These are phyloP conservation scores for Porites evermanni DNA, from an alignment of 92 coral and sea anemone species.

Conservation along the genomic window DNA sequence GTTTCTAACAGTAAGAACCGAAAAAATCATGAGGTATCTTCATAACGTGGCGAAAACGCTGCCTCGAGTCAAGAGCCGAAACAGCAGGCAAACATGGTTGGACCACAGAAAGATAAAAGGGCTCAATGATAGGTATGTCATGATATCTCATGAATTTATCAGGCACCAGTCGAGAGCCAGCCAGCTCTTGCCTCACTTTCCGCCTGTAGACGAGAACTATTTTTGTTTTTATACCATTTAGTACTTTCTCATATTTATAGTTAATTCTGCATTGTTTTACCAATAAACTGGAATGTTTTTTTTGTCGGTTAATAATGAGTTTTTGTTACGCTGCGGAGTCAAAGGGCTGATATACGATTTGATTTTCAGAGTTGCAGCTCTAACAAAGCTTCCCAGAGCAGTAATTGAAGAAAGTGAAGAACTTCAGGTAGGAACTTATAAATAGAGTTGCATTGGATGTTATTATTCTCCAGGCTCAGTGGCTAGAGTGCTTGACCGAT, in stretches of 20 bases:
- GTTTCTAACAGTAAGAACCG: slow-evolving; percentile 76
- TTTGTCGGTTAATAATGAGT: no score
- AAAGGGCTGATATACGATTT: background rate
- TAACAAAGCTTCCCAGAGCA: slow-evolving; percentile 81
- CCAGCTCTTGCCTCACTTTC: no score
- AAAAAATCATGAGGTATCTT: slow-evolving; percentile 73
- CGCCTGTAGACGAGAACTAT: no score
- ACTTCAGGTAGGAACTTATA: slow-evolving; percentile 64
- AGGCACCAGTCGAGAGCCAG: no score
- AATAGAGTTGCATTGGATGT: background rate
- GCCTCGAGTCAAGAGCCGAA: slow-evolving; percentile 79
- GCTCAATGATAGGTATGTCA: slow-evolving; percentile 71
- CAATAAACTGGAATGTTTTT: no score
- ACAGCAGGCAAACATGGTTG: slow-evolving; percentile 87
- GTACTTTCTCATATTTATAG: no score
- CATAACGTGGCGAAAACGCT: slow-evolving; percentile 73
- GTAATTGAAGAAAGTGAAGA: slow-evolving; percentile 82
- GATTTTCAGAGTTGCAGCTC: slow-evolving; percentile 75
- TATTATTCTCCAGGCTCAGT: no score
- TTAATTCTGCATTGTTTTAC: no score
- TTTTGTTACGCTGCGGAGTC: no score
- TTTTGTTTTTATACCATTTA: no score
- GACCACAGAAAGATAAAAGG: slow-evolving; percentile 75
- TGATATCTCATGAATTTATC: no score
- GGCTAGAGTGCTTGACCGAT: no score